Base-by-base conservation (phyloP, 2,888 invertebrate species). In the Eurytoma californica region DNA sequence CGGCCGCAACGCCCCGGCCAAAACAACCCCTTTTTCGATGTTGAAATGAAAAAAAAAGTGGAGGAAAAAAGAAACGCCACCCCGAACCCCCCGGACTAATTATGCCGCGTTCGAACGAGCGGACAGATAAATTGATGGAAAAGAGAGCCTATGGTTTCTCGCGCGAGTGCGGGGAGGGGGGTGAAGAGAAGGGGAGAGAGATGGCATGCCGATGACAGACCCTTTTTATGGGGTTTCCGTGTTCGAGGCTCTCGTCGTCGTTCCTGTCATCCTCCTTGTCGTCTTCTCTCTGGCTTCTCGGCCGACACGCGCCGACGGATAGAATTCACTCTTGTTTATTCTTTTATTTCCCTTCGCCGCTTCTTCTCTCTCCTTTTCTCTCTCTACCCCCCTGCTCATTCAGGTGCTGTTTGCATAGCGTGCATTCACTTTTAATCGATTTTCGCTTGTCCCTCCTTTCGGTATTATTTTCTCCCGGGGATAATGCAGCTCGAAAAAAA, bases 21-120 rank as follows among this genome's bases (percentile, higher is more conserved):
- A 57, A 70, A 72, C 72, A 77, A 74, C 69, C 76, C 69, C 69
- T 69, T 69, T 69, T 69, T 76, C 68, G 69, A 68, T 47, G 47
- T 39, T 53, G 14, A 5, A 39, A 39, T 39, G 9, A 39, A 39
- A 39, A 39, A 39, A 39, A 24, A 51, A 24, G 1, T 24, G 24
- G 24, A 24, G 9, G 47, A 47, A 7, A 16, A 18, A 47, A 72
- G 67, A 77, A 72, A 77, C 77, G 47, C 58, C 60, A n/a, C 60
- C 53, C 20, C 82, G 82, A 85, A 85, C 24, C 86, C 85, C 83
- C 85, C 84, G 83, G 80, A 85, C 87, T 87, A 86, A 87, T 87
- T 87, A 86, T 85, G 84, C 83, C 81, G 82, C 84, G 78, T 82
- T 82, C 81, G 82, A 79, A 78, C 72, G 83, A 77, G 80, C 75